A percentile compares a stretch with the other conserved stretches of the same genome.
Evolutionary conservation across 1,140 invertebrate species (phyloP).

Genomic region (Listronotus oregonensis): DNA sequence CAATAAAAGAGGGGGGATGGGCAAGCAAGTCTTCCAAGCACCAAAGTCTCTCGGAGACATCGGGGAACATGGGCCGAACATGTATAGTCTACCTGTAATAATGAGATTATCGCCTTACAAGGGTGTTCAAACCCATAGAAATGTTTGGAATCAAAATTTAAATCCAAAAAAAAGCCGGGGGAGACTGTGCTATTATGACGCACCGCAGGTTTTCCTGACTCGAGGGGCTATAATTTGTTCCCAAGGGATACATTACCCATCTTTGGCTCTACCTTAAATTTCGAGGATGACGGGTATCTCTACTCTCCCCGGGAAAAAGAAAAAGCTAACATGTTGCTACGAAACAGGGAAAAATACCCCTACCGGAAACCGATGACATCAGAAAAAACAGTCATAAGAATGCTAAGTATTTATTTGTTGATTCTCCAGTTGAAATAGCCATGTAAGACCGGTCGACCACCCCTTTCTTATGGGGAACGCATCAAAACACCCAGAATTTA

Average conservation of each 20-base stretch:
- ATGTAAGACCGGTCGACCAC: too few relatives aligned
- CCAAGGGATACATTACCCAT: too few relatives aligned
- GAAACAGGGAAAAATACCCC: neutral
- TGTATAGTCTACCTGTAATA: neutral
- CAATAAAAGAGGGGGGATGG: too few relatives aligned
- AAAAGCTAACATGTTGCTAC: too few relatives aligned
- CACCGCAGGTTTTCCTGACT: too few relatives aligned
- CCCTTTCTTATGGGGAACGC: too few relatives aligned
- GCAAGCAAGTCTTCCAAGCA: neutral
- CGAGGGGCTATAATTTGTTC: too few relatives aligned
- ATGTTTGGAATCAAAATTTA: neutral
- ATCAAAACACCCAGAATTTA: too few relatives aligned
- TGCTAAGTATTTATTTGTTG: neutral
- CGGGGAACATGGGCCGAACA: neutral
- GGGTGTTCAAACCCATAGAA: neutral
- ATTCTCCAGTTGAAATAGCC: neutral
- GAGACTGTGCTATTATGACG: neutral
- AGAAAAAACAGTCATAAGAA: neutral
- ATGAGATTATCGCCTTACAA: neutral
- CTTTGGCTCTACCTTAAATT: too few relatives aligned
- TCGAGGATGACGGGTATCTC: neutral
- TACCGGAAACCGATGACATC: neutral
- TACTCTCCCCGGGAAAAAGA: neutral
- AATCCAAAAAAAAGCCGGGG: constrained; percentile 1
- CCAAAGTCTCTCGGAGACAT: neutral